Evolutionary conservation across 2,113 vertebrate genomes (phyloP), one percentile per base, ranked within the genome.

Genomic region (Syngnathoides biaculeatus): DNA sequence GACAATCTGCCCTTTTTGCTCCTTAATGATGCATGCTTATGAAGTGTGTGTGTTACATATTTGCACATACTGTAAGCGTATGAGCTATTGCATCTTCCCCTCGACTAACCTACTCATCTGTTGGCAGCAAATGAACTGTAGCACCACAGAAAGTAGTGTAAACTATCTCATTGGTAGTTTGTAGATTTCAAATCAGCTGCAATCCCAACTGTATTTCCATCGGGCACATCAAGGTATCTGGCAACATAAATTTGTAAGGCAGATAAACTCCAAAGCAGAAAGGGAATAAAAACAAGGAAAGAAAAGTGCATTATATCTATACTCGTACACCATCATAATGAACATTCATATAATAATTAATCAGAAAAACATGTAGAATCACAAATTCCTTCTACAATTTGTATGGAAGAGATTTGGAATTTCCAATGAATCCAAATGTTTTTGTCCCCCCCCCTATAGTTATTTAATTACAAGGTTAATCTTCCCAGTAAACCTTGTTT

Each of bases 1-100:
- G 85, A 84, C 79, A 80, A 87, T 76, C 82, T 84, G 87, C 84
- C 82, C 87, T 86, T 80, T 71, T 88, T 88, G 89, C 89, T 89
- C 87, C 89, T 79, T 86, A 76, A 80, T 50, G 38, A 22, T 12
- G n/a, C 58, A 22, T 20, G 79, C 73, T 35, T 35, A 35, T 1
- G 30, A 35, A 35, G 79, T 69, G 69, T 65, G 77, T 82, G 73
- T 85, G 74, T 75, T 72, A 79, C 39, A 65, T 83, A 68, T 81
- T 82, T 81, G 84, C 88, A 90, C 81, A 77, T 50, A 35, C 30
- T 35, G 30, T 35, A 67, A 60, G 61, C 85, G 75, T 84, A 42
- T 71, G 71, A 81, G 66, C 56, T 71, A 65, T 78, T 64, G 78
- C 45, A 43, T 20, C 27, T 59, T 71, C 19, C 60, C 74, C 72